phyloP scores from a whole-genome alignment of 2,888 invertebrate species.

The Pristionchus fissidentatus region DNA sequence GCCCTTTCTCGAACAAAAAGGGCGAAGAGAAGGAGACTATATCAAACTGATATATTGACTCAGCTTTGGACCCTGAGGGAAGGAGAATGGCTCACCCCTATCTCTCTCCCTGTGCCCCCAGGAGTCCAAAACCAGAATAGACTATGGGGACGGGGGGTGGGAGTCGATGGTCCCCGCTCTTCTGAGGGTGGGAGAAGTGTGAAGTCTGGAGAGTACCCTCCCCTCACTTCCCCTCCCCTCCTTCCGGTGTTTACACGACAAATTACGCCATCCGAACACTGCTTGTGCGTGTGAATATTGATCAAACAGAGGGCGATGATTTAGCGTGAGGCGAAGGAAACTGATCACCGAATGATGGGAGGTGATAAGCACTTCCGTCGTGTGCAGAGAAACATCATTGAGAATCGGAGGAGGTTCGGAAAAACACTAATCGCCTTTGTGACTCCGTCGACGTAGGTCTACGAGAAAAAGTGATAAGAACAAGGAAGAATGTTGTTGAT shows the following conservation, averaged over 20 bases:
- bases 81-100: not conserved
- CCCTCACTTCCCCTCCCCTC: not conserved
- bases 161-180: not conserved
- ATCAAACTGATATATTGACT: too few relatives aligned
- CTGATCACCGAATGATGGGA: too few relatives aligned
- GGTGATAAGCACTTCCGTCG: too few relatives aligned
- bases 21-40: too few relatives aligned
- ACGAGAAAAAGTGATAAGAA: not conserved
- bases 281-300: not conserved
- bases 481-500: not conserved
- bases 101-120: not conserved
- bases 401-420: not conserved
- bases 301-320: conserved; percentile 2
- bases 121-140: conserved; percentile 12
- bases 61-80: conserved; percentile 2
- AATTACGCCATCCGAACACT: conserved; percentile 1
- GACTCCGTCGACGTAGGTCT: not conserved
- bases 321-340: not conserved
- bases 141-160: too few relatives aligned
- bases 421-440: not conserved
- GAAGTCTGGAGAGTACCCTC: not conserved
- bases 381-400: not conserved
- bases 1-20: not conserved
- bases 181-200: not conserved
- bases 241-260: conserved; percentile 9